Percentiles rank a stretch among this genome's conserved stretches.
phyloP scores from a whole-genome alignment of 2,797 vertebrate genomes.

The Falco concolor region DNA sequence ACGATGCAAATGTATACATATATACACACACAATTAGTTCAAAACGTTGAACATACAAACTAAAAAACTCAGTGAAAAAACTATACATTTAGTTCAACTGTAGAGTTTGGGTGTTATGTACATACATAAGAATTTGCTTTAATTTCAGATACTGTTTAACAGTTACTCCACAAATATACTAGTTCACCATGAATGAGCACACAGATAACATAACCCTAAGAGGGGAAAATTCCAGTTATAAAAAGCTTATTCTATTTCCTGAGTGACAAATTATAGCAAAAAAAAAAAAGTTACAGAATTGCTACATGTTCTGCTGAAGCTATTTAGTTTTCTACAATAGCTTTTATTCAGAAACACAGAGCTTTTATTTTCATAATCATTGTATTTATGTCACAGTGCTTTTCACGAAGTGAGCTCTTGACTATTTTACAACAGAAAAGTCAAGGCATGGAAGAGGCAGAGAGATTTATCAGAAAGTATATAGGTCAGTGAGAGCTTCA shows the following conservation, averaged over 20 bases:
- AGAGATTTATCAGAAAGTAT: background rate
- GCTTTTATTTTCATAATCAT: background rate
- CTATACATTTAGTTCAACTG: background rate
- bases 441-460: background rate
- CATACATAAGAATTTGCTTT: background rate
- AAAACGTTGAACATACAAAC: background rate
- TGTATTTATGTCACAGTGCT: background rate
- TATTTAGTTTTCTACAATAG: background rate
- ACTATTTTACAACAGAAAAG: background rate
- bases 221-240: background rate
- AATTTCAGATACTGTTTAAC: background rate
- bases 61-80: background rate
- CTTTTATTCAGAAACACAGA: background rate
- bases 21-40: background rate
- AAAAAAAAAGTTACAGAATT: background rate
- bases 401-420: background rate
- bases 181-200: background rate
- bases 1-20: background rate
- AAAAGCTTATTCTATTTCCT: background rate
- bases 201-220: background rate
- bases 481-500: background rate
- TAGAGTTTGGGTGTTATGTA: background rate
- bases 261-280: background rate
- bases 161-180: background rate
- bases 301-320: background rate